These are phyloP conservation scores for Zaprionus tsacasi DNA, from an alignment of 1,140 invertebrate species.

Conservation along the genomic window DNA sequence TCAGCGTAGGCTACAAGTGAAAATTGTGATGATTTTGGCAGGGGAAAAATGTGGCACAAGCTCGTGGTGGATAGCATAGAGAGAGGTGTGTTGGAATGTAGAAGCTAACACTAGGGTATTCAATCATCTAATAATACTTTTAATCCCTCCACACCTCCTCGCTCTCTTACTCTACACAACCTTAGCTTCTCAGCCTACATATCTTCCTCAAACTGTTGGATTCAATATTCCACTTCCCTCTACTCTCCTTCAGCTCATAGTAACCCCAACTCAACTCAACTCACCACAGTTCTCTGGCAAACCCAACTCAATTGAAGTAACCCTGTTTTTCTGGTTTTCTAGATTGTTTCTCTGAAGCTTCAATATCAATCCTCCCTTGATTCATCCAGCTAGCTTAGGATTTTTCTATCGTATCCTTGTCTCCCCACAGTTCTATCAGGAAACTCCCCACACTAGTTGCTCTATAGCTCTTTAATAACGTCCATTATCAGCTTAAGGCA, in stretches of 20 bases:
- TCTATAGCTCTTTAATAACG: no score
- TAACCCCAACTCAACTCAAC: not conserved
- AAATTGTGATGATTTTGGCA: not conserved
- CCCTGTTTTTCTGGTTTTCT: not conserved
- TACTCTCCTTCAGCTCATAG: not conserved
- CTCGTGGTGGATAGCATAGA: no score
- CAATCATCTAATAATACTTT: not conserved
- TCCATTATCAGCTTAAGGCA: no score
- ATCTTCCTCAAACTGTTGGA: no score
- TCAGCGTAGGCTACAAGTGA: not conserved
- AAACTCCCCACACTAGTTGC: not conserved
- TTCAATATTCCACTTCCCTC: not conserved
- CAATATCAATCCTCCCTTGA: no score
- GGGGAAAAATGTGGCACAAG: not conserved
- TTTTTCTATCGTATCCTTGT: not conserved
- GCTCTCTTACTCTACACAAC: no score
- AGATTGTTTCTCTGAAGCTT: not conserved
- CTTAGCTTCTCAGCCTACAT: no score
- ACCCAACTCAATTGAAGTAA: not conserved
- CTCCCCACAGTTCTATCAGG: not conserved
- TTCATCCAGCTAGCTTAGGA: no score
- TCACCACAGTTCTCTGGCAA: not conserved
- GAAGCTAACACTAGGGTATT: not conserved
- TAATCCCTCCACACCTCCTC: not conserved
- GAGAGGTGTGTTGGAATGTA: not conserved